Conservation (phyloP, 1,140 invertebrate species). For the Zelostemma sp. region DNA sequence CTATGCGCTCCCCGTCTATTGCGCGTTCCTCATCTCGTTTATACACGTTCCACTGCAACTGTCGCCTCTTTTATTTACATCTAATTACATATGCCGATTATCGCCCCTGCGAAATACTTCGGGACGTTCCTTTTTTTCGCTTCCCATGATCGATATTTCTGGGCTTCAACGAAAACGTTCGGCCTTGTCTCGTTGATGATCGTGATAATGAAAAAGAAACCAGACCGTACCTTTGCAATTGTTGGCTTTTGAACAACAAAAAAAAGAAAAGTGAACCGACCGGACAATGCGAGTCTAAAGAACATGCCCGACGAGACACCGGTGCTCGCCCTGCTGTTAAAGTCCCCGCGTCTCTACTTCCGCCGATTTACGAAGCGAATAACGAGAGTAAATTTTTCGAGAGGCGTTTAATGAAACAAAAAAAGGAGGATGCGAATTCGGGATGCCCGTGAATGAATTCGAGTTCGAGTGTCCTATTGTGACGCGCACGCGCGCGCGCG, state of each 20-base stretch:
- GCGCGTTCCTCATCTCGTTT: slow-evolving; percentile 14
- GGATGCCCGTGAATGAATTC: too few species aligned
- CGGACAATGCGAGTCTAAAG: slow-evolving; percentile 41
- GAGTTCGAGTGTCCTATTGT: too few species aligned
- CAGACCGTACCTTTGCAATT: slow-evolving; percentile 47
- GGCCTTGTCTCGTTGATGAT: too few species aligned
- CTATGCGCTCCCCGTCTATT: slow-evolving; percentile 31
- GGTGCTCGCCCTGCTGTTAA: slow-evolving; percentile 42
- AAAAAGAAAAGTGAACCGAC: slow-evolving; percentile 37
- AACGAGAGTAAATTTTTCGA: slow-evolving; percentile 45
- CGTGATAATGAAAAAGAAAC: too few species aligned
- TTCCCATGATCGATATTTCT: too few species aligned
- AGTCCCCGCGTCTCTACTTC: slow-evolving; percentile 47
- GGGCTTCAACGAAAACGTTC: too few species aligned
- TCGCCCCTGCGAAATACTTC: slow-evolving; percentile 5
- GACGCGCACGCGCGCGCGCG: slow-evolving; percentile 15
- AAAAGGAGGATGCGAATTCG: neutral
- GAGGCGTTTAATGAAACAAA: neutral
- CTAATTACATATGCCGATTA: slow-evolving; percentile 30
- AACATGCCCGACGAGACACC: slow-evolving; percentile 44
- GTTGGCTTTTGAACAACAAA: slow-evolving; percentile 26
- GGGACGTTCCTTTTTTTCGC: neutral
- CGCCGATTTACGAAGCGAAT: slow-evolving; percentile 47
- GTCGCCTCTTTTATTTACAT: slow-evolving; percentile 32
- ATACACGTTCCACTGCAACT: slow-evolving; percentile 4